A percentile compares a stretch with the other conserved stretches of the same genome.
Conservation (phyloP, 2,797 vertebrate species). For the Danio tinwini region DNA sequence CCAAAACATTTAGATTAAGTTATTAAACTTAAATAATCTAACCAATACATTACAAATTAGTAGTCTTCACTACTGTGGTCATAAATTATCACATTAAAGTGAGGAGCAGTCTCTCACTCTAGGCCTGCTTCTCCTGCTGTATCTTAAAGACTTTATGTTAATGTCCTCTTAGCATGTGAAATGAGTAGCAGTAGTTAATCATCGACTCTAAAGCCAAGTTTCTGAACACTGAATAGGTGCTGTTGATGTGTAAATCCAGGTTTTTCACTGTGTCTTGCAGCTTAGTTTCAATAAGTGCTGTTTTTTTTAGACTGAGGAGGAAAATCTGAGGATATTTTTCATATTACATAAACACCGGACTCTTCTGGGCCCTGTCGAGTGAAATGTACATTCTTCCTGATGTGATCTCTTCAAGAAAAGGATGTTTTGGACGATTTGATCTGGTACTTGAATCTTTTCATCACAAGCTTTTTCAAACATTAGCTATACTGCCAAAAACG, state of each 20-base stretch:
- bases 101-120: neutral
- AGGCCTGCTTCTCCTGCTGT: neutral
- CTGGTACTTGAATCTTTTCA: neutral
- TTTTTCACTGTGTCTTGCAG: neutral
- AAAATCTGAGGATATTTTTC: neutral
- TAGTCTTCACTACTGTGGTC: no score
- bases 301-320: neutral
- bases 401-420: neutral
- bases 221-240: neutral
- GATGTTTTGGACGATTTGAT: neutral
- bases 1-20: no score
- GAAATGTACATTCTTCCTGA: neutral
- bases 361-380: neutral
- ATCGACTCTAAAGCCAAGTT: neutral
- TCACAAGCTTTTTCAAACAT: neutral
- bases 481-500: neutral
- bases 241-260: neutral
- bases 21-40: no score
- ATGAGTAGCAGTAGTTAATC: neutral
- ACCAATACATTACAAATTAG: no score
- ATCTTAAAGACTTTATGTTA: neutral
- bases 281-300: neutral
- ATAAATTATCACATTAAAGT: no score
- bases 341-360: neutral
- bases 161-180: neutral